Evolutionary conservation across 2,888 invertebrate species (phyloP).

Genomic region (Lacanobia wlatinum): DNA sequence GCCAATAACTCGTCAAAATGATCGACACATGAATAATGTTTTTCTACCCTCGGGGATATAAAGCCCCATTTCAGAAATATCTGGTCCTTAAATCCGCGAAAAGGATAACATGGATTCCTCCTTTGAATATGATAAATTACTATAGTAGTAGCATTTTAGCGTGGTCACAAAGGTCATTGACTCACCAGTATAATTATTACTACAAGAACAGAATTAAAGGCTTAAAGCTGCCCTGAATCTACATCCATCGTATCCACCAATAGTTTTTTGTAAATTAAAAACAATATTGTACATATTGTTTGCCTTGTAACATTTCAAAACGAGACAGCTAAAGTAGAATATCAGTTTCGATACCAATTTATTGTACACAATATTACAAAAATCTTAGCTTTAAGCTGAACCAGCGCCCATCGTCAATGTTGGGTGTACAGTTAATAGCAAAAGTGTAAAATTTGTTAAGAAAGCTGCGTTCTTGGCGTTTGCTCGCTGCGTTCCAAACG

Average conservation of each 20-base stretch:
- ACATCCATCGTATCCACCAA: not conserved
- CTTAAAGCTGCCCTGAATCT: not conserved
- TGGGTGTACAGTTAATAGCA: conserved; percentile 60
- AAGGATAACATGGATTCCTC: conserved; percentile 24
- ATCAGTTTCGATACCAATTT: conserved; percentile 18
- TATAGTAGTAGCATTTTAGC: not conserved
- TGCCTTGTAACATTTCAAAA: too few relatives aligned
- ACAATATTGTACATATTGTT: not conserved
- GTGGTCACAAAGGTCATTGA: not conserved
- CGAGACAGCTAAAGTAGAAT: not conserved
- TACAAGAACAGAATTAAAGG: not conserved
- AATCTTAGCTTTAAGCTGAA: conserved; percentile 54
- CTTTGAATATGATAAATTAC: conserved; percentile 53
- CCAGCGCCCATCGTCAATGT: conserved; percentile 56
- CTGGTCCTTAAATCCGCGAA: conserved; percentile 39
- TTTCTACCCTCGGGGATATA: conserved; percentile 43
- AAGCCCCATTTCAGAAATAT: conserved; percentile 42
- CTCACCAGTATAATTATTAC: not conserved
- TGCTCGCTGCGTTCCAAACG: conserved; percentile 28
- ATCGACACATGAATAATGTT: conserved; percentile 64
- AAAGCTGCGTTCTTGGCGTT: conserved; percentile 52
- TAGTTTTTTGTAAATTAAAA: not conserved
- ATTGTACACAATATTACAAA: not conserved
- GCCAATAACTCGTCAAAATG: conserved; percentile 55
- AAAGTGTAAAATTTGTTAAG: conserved; percentile 52